Evolutionary conservation across 1,140 invertebrate genomes (phyloP).

Genomic region (Neodiprion lecontei): DNA sequence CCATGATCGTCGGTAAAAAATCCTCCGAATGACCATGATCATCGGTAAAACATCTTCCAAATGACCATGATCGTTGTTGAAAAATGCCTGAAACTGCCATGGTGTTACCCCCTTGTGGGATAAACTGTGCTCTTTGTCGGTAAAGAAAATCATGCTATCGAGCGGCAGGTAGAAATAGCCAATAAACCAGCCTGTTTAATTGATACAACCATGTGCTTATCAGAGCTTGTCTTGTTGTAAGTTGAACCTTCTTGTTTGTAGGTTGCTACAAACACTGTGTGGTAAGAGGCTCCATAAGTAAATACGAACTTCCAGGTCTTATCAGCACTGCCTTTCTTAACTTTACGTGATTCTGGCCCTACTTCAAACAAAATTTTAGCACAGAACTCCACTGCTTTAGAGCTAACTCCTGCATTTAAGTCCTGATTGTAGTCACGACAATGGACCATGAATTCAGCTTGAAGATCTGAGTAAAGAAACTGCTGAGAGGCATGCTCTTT

Average conservation of each 20-base stretch:
- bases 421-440: not conserved
- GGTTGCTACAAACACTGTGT: not conserved
- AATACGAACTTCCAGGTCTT: not conserved
- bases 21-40: too few species aligned
- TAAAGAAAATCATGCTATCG: too few species aligned
- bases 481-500: too few species aligned
- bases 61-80: too few species aligned
- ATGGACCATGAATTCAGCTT: not conserved
- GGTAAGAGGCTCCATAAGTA: not conserved
- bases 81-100: too few species aligned
- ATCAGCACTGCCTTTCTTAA: not conserved
- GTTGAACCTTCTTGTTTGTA: not conserved
- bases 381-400: not conserved
- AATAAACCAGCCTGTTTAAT: not conserved
- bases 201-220: not conserved
- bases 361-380: not conserved
- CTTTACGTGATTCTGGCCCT: not conserved
- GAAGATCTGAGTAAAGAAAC: not conserved
- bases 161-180: not conserved
- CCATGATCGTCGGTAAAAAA: too few species aligned
- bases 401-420: not conserved
- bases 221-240: not conserved
- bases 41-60: too few species aligned
- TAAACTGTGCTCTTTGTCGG: too few species aligned
- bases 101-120: too few species aligned